These are phyloP conservation scores for Podargus strigoides DNA, from an alignment of 2,797 vertebrate species.

Conservation along the genomic window DNA sequence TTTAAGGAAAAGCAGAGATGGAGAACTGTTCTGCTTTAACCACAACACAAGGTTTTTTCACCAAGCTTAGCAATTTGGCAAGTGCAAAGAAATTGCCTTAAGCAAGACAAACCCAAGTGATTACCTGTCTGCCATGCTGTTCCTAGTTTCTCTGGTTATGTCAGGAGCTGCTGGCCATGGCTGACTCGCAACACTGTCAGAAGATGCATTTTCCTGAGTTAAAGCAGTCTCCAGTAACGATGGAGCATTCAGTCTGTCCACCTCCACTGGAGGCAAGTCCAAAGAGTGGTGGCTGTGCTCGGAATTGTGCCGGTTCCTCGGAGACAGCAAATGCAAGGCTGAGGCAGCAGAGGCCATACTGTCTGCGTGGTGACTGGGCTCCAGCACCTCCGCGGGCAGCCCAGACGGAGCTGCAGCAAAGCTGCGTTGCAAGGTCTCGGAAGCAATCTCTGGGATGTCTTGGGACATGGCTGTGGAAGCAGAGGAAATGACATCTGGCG, in stretches of 20 bases:
- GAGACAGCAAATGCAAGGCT: slow-evolving; percentile 89
- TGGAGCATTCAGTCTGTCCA: slow-evolving; percentile 83
- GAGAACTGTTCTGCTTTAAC: not conserved
- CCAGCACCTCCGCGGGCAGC: slow-evolving; percentile 65
- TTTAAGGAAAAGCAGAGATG: not conserved
- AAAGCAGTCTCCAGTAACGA: slow-evolving; percentile 87
- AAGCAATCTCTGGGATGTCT: slow-evolving; percentile 95
- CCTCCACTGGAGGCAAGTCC: slow-evolving; percentile 83
- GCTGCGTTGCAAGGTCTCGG: slow-evolving; percentile 85
- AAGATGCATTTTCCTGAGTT: slow-evolving; percentile 82
- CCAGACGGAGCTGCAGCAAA: slow-evolving; percentile 56
- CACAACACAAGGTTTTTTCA: not conserved
- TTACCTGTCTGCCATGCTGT: slow-evolving; percentile 90
- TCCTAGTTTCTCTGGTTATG: slow-evolving; percentile 95
- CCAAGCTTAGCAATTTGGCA: not conserved
- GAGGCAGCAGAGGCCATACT: slow-evolving; percentile 95
- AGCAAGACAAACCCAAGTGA: not conserved
- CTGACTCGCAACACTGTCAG: slow-evolving; percentile 79
- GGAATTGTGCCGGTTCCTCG: slow-evolving; percentile 78
- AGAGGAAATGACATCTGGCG: slow-evolving; percentile 96
- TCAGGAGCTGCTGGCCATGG: slow-evolving; percentile 95
- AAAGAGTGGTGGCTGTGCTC: slow-evolving; percentile 81
- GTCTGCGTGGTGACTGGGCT: slow-evolving; percentile 79
- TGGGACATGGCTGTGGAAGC: slow-evolving; percentile 95
- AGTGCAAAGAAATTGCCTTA: not conserved